Conservation (phyloP, 53 echinoderm and acorn worm species). For the Temnopleurus reevesii region DNA sequence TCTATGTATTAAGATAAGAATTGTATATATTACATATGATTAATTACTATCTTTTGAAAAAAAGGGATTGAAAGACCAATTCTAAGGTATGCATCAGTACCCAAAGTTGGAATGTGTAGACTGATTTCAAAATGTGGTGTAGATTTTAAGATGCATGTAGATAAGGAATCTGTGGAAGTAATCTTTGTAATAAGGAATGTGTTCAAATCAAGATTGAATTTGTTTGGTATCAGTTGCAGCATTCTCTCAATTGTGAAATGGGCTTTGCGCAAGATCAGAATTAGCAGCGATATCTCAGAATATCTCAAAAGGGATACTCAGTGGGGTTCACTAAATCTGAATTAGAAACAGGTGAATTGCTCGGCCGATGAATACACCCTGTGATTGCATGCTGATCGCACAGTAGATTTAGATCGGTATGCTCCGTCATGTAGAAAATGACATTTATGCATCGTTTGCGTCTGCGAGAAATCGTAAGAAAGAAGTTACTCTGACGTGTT, state of each 20-base stretch:
- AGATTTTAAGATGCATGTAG: too few relatives aligned
- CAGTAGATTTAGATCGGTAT: not conserved
- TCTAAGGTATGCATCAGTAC: too few relatives aligned
- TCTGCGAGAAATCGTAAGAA: slow-evolving; percentile 10
- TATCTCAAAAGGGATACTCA: not conserved
- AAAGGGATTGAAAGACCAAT: too few relatives aligned
- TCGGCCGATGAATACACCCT: not conserved
- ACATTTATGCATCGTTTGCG: slow-evolving; percentile 45
- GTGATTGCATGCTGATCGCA: slow-evolving; percentile 34
- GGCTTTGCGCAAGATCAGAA: too few relatives aligned
- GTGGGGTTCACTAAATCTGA: not conserved
- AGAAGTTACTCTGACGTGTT: not conserved
- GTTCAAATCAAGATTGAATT: too few relatives aligned
- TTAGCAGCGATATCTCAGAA: not conserved
- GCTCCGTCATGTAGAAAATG: slow-evolving; percentile 48
- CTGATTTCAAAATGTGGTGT: too few relatives aligned
- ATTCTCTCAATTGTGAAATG: not conserved
- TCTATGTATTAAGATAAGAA: too few relatives aligned
- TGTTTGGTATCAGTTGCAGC: too few relatives aligned
- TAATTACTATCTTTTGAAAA: too few relatives aligned
- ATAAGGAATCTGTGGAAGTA: too few relatives aligned
- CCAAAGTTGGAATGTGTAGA: too few relatives aligned
- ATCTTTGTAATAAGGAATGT: not conserved
- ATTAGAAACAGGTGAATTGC: slow-evolving; percentile 52
- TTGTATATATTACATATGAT: too few relatives aligned